A percentile compares a stretch with the other conserved stretches of the same genome.
Evolutionary conservation across 2,797 vertebrate genomes (phyloP).

Genomic region (Chloroceryle inda): DNA sequence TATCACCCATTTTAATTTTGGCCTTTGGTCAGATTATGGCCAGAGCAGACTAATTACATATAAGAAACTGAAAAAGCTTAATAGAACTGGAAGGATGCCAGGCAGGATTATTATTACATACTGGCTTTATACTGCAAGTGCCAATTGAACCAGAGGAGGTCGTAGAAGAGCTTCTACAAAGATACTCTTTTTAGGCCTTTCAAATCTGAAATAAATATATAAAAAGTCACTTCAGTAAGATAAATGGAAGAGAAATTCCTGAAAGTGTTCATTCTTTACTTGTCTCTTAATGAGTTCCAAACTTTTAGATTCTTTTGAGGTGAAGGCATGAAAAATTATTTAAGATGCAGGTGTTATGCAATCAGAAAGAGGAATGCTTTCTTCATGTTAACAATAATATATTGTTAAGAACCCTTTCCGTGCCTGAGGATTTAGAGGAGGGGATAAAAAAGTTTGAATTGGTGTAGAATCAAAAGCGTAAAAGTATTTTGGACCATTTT

Average conservation of each 20-base stretch:
- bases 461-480: background rate
- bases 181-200: background rate
- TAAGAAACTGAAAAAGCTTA: background rate
- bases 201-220: background rate
- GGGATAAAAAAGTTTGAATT: background rate
- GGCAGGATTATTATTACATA: background rate
- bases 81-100: background rate
- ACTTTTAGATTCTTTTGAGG: background rate
- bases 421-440: background rate
- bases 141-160: constrained; percentile 56
- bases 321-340: background rate
- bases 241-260: background rate
- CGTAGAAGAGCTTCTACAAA: constrained; percentile 4
- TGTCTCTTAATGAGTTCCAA: background rate
- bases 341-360: background rate
- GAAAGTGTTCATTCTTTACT: background rate
- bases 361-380: background rate
- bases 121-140: background rate
- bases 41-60: background rate
- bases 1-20: background rate
- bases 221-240: background rate
- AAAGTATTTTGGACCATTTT: background rate
- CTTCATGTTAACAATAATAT: background rate
- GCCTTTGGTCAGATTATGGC: background rate
- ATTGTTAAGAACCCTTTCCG: background rate